Evolutionary conservation across 30 jellyfish, hydroid and myxozoan species (phyloP).

Genomic region (Chrysaora quinquecirrha): DNA sequence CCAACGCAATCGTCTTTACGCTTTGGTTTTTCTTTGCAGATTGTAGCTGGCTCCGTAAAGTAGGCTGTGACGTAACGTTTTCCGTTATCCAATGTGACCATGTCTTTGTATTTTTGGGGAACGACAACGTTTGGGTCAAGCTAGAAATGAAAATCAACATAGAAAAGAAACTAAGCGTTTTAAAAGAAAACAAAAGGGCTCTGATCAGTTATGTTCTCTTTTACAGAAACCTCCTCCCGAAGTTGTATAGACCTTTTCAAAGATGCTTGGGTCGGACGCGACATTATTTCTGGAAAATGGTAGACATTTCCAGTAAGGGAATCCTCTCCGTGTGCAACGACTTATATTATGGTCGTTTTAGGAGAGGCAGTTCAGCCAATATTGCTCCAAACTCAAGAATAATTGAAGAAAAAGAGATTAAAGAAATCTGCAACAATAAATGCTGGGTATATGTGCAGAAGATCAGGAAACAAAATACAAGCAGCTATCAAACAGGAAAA

Average conservation of each 20-base stretch:
- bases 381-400: no score
- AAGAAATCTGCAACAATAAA: no score
- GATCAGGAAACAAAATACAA: no score
- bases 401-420: no score
- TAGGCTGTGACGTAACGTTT: conserved; percentile 40
- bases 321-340: no score
- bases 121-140: background rate
- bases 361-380: no score
- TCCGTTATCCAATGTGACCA: conserved; percentile 14
- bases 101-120: background rate
- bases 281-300: background rate
- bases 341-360: no score
- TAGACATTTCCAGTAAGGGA: no score
- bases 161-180: background rate
- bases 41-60: conserved; percentile 32
- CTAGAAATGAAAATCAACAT: background rate
- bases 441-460: no score
- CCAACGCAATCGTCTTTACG: conserved; percentile 34
- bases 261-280: background rate
- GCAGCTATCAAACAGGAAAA: no score
- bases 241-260: background rate
- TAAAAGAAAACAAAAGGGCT: background rate
- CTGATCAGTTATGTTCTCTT: background rate
- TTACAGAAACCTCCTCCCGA: background rate
- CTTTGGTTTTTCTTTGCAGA: conserved; percentile 17